Conservation (phyloP, 2,888 invertebrate genomes). For the Mythimna impura region DNA sequence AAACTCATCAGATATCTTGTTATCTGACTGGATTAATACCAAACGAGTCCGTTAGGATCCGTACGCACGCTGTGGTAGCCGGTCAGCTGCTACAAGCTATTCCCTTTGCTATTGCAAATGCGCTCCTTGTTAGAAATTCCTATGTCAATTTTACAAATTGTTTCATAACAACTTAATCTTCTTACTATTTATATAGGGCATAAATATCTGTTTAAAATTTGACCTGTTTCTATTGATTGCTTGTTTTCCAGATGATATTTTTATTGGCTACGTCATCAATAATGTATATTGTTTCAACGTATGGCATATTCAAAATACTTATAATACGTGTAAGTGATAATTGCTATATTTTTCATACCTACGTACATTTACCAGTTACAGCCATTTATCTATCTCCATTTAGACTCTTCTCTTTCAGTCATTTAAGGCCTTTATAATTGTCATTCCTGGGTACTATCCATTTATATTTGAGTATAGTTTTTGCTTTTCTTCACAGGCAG, state of each 20-base stretch:
- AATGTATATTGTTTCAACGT: slow-evolving; percentile 8
- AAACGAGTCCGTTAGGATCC: not conserved
- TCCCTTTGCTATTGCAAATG: no score
- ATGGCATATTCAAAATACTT: slow-evolving; percentile 15
- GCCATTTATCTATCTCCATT: not conserved
- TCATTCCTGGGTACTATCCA: no score
- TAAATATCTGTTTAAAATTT: not conserved
- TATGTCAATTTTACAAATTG: no score
- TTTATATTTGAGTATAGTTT: not conserved
- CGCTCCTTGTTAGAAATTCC: no score
- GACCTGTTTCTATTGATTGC: not conserved
- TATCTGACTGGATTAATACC: not conserved
- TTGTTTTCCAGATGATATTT: slow-evolving; percentile 21
- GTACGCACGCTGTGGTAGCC: no score
- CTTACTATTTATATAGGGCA: not conserved
- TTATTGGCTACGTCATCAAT: slow-evolving; percentile 13
- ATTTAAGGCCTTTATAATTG: not conserved
- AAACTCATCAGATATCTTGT: not conserved
- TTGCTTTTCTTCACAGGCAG: not conserved
- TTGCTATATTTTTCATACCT: not conserved
- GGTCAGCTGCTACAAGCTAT: no score
- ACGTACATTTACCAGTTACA: no score
- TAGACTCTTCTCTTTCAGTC: not conserved
- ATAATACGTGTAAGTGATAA: slow-evolving; percentile 14
- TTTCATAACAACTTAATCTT: no score